Percentiles rank a stretch among this genome's conserved stretches.
phyloP scores from a whole-genome alignment of 2,888 invertebrate genomes.

The Dione vanillae region DNA sequence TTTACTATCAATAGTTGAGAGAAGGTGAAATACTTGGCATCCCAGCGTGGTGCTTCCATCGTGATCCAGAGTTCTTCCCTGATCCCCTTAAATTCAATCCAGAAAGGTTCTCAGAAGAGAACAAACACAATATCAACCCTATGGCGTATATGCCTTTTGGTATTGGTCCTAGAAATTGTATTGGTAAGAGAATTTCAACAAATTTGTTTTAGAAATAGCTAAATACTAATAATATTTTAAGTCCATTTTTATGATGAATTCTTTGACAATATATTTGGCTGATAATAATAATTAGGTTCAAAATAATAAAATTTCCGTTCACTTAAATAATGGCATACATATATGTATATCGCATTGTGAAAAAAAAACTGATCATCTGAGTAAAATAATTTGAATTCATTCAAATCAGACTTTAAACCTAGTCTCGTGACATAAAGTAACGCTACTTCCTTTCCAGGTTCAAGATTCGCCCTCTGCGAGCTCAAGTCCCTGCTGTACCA shows the following conservation, averaged over 20 bases:
- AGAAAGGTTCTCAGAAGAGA: conserved; percentile 82
- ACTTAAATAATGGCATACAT: no score
- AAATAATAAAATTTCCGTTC: no score
- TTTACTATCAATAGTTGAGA: conserved; percentile 47
- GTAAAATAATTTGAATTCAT: no score
- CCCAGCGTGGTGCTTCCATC: conserved; percentile 72
- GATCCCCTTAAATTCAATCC: conserved; percentile 83
- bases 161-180: conserved; percentile 83
- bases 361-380: no score
- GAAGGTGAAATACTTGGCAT: conserved; percentile 60
- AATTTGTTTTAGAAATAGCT: no score
- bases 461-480: conserved; percentile 70
- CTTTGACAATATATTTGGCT: no score
- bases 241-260: no score
- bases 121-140: conserved; percentile 67
- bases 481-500: conserved; percentile 69
- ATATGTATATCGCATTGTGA: no score
- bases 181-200: conserved; percentile 61
- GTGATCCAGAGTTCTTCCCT: conserved; percentile 76
- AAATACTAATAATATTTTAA: no score
- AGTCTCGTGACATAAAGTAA: no score
- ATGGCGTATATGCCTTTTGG: conserved; percentile 79
- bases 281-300: no score
- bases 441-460: conserved; percentile 56
- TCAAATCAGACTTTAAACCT: no score